Base-by-base conservation (phyloP, 2,797 vertebrate genomes). In the Parambassis ranga region DNA sequence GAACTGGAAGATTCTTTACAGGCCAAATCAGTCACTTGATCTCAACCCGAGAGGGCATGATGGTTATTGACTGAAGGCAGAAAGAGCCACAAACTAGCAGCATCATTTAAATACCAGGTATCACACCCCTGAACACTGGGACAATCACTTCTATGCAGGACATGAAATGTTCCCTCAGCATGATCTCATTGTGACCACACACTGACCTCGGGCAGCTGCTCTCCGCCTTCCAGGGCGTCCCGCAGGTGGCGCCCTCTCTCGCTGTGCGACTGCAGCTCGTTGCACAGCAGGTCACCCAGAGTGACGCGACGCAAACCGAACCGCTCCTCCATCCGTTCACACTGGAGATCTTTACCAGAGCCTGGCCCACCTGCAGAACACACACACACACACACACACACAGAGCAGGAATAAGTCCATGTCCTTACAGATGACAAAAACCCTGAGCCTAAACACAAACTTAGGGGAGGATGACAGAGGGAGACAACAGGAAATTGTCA, bases 301-400 rank as follows among this genome's bases (percentile, higher is more conserved):
- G 92, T 91, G 51, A 98, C 73, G 1, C 90, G 84, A 14, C 84
- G 92, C 67, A 98, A 90, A 53, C 94, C 92, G 0, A 97, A 95
- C 65, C 92, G 89, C 75, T 94, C 93, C 70, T 93, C 93, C 81
- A 98, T 83, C 79, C 91, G 93, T 85, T 94, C 88, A 7, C 94
- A 94, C 19, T 97, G 96, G 15, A 93, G 89, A 13, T 93, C 81
- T 90, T 98, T 98, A 43, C 96, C 97, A 15, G 96, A 98, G 48
- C 93, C 94, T 0, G 96, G 96, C 8, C 95, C 96, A 68, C 97
- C 97, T 93, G 68, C 22, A 11, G 15, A 6, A 10, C 7, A 19
- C 19, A 38, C 43, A 50, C 44, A 52, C 59, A 56, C 24, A 50
- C 22, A 62, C 15, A 38, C 7, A 28, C n/a, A n/a, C n/a, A n/a